Evolutionary conservation across 2,888 invertebrate genomes (phyloP), one percentile per base, ranked within the genome.

Genomic region (Cistogaster globosa): DNA sequence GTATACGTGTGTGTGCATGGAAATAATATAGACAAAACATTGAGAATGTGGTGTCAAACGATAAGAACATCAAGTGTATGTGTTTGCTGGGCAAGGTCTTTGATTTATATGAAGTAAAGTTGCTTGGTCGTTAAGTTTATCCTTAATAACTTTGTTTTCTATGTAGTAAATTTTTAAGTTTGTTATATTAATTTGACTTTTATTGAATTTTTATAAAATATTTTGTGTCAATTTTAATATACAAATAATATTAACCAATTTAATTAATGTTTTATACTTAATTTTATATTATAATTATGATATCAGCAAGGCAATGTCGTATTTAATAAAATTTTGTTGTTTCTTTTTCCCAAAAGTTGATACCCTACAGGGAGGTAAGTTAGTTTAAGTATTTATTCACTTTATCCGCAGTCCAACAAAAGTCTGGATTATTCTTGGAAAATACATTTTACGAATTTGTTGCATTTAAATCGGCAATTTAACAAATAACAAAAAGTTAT

Each of bases 231-330:
- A 48, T 68, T 26, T 32, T 72, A 12, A 57, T 60, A 32, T 32
- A 8, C 53, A 77, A 26, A 26, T 48, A 62, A 62, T 71, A 86
- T 74, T 82, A 82, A 32, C 32, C 55, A 79, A 14, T 71, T 20
- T 82, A 82, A 7, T 32, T 55, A 79, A 14, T 75, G n/a, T 53
- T 69, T 57, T 65, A 32, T 32, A 32, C 42, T 42, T 42, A 42
- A 42, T 42, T 11, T 12, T 42, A 42, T 12, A 42, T 42, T 42
- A 65, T 68, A 69, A 77, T 71, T 74, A 86, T 86, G 83, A 83
- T 87, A 87, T 85, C 79, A 86, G 86, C 87, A 87, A 87, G 87
- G 87, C 87, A 62, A 87, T 87, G 83, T 79, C 84, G 77, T 87
- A 83, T 74, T 62, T 72, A 68, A 65, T 20, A 63, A 57, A 74